Conservation (phyloP, 1,140 invertebrate species). For the Drosophila funebris region DNA sequence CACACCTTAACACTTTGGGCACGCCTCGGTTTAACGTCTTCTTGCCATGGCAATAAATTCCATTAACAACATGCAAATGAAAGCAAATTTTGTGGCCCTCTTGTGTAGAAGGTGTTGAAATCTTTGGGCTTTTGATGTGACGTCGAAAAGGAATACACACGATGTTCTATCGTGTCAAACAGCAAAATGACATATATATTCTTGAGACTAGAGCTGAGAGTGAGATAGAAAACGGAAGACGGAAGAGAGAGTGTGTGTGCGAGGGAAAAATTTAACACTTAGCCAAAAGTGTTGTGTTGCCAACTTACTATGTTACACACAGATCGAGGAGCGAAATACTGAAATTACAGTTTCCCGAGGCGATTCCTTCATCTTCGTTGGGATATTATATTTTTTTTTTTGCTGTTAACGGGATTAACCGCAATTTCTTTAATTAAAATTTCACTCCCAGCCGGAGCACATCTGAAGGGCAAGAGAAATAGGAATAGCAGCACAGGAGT, state of each 20-base stretch:
- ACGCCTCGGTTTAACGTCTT: neutral
- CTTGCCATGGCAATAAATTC: constrained; percentile 53
- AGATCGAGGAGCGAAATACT: constrained; percentile 15
- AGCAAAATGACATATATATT: constrained; percentile 20
- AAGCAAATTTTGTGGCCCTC: constrained; percentile 48
- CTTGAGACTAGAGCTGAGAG: neutral
- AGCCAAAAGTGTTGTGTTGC: constrained; percentile 49
- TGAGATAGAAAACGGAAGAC: neutral
- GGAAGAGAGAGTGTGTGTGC: neutral
- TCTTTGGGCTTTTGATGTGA: constrained; percentile 53
- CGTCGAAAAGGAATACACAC: neutral
- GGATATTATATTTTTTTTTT: constrained; percentile 23
- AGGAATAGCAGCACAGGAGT: neutral
- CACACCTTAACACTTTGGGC: neutral
- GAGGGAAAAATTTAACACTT: constrained; percentile 51
- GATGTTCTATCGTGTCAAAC: constrained; percentile 21
- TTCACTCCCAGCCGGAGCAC: constrained; percentile 45
- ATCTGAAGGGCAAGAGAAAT: constrained; percentile 1
- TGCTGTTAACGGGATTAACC: constrained; percentile 77
- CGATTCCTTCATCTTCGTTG: constrained; percentile 37
- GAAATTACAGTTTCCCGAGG: constrained; percentile 48
- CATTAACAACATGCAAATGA: constrained; percentile 69
- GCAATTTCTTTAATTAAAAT: constrained; percentile 84
- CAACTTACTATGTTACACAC: constrained; percentile 20
- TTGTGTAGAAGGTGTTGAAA: constrained; percentile 58